Evolutionary conservation across 2,888 invertebrate genomes (phyloP).

Genomic region (Drosophila barbarae): DNA sequence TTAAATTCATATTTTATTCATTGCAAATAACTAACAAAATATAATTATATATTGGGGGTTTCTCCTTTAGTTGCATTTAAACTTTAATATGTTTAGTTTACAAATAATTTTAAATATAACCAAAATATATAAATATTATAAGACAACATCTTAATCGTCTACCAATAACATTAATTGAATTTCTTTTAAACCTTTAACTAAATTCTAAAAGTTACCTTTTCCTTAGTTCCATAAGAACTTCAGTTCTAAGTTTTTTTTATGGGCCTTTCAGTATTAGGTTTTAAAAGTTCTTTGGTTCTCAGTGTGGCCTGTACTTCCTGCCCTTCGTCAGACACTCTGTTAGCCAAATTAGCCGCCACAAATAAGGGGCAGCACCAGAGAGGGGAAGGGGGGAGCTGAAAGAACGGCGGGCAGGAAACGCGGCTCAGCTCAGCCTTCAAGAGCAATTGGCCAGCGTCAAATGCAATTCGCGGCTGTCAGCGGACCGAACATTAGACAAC

Average conservation of each 20-base stretch:
- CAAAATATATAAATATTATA: no score
- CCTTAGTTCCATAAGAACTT: no score
- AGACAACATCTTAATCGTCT: no score
- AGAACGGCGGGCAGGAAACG: conserved; percentile 52
- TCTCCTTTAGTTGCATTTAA: neutral
- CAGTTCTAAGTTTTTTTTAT: neutral
- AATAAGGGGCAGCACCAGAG: conserved; percentile 1
- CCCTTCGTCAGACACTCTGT: conserved; percentile 38
- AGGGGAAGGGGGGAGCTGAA: conserved; percentile 1
- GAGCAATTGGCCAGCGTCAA: conserved; percentile 40
- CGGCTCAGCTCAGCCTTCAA: conserved; percentile 42
- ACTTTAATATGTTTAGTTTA: no score
- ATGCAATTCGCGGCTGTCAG: conserved; percentile 57
- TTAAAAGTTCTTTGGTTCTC: neutral
- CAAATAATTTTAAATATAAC: no score
- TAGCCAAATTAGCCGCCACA: conserved; percentile 60
- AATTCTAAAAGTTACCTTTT: no score
- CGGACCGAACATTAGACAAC: conserved; percentile 52
- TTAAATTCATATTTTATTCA: no score
- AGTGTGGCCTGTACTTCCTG: conserved; percentile 13
- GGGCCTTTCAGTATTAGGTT: neutral
- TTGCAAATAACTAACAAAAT: neutral
- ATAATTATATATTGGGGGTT: neutral
- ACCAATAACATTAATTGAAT: neutral
- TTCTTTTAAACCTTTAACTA: accelerated